A percentile compares a stretch with the other conserved stretches of the same genome.
Conservation (phyloP, 2,888 invertebrate species). For the Pammene fasciana region DNA sequence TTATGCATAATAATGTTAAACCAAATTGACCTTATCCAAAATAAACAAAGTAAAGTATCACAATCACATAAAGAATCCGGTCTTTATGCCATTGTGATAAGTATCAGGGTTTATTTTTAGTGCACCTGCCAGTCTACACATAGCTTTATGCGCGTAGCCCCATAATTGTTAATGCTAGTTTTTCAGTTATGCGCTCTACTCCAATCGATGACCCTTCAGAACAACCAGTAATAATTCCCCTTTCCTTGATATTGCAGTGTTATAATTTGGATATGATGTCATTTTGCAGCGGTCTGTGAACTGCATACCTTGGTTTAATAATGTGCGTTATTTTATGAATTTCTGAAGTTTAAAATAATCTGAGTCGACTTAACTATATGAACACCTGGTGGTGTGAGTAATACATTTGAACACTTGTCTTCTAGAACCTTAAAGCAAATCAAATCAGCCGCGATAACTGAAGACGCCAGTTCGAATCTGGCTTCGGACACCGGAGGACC, state of each 20-base stretch:
- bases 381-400: neutral
- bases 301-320: neutral
- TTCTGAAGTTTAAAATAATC: neutral
- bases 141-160: conserved; percentile 7
- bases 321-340: neutral
- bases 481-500: too few relatives aligned
- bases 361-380: neutral
- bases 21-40: too few relatives aligned
- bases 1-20: too few relatives aligned
- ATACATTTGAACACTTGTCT: too few relatives aligned
- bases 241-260: neutral
- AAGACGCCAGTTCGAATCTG: too few relatives aligned
- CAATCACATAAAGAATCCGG: too few relatives aligned
- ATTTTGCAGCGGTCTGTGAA: neutral
- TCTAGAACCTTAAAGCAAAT: too few relatives aligned
- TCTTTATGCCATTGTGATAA: too few relatives aligned
- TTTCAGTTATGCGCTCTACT: conserved; percentile 3
- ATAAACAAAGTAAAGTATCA: too few relatives aligned
- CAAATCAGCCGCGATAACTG: too few relatives aligned
- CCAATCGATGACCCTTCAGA: neutral
- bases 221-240: neutral
- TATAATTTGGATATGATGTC: neutral
- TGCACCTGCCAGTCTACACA: neutral
- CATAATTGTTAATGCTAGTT: conserved; percentile 2
- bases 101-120: too few relatives aligned